Percentiles rank a stretch among this genome's conserved stretches.
These are phyloP conservation scores for Drosophila suboccidentalis DNA, from an alignment of 2,888 invertebrate species.

Conservation along the genomic window DNA sequence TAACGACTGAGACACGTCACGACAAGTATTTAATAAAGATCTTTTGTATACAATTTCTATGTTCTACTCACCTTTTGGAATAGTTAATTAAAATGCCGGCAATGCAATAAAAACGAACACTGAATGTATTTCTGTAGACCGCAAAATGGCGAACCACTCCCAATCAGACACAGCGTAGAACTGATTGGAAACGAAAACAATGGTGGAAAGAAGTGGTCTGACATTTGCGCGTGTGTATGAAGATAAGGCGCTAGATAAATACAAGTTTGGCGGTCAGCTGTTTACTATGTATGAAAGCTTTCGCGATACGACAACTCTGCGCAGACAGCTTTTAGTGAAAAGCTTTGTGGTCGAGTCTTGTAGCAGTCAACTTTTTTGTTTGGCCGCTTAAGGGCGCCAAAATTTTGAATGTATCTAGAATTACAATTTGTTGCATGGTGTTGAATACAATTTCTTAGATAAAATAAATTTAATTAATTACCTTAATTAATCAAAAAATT, in stretches of 20 bases:
- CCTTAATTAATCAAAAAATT: background rate
- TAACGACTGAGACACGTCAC: background rate
- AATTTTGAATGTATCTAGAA: conserved; percentile 13
- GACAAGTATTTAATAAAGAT: background rate
- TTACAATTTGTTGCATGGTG: background rate
- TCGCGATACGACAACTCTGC: conserved; percentile 33
- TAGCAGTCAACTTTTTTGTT: conserved; percentile 23
- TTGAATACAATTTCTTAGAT: background rate
- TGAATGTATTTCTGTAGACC: conserved; percentile 38
- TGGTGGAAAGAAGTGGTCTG: conserved; percentile 53
- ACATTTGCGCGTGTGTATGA: conserved; percentile 40
- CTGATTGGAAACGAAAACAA: conserved; percentile 63
- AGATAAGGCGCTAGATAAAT: conserved; percentile 71
- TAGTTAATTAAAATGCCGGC: conserved; percentile 50
- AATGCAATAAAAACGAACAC: conserved; percentile 34
- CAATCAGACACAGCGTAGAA: conserved; percentile 62
- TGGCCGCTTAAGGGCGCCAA: conserved; percentile 15
- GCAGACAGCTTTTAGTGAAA: conserved; percentile 29
- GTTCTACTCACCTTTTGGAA: conserved; percentile 60
- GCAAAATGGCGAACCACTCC: conserved; percentile 64
- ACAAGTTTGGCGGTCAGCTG: conserved; percentile 65
- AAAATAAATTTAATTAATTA: background rate
- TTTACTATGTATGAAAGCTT: conserved; percentile 34
- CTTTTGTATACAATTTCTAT: conserved; percentile 29
- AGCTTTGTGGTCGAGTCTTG: conserved; percentile 24